Conservation (phyloP, 1,140 invertebrate genomes). For the Calliphora vicina region DNA sequence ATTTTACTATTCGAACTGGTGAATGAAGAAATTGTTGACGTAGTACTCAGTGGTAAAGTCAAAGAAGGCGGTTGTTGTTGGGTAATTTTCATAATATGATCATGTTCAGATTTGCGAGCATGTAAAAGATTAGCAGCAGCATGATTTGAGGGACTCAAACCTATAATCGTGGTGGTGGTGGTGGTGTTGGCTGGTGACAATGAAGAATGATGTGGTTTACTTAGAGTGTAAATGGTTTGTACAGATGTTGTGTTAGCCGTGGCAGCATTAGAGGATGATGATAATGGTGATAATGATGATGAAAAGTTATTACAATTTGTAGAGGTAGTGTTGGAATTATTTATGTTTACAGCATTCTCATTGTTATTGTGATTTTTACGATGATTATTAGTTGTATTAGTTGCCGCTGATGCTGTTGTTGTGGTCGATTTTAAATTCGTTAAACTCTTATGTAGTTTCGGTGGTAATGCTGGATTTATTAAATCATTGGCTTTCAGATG, state of each 20-base stretch:
- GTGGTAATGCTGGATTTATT: constrained; percentile 61
- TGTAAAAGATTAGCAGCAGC: not conserved
- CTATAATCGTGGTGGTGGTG: constrained; percentile 8
- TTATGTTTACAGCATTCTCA: constrained; percentile 14
- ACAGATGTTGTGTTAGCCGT: constrained; percentile 45
- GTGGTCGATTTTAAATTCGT: constrained; percentile 59
- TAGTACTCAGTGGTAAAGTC: constrained; percentile 51
- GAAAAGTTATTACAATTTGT: not conserved
- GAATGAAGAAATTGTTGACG: constrained; percentile 30
- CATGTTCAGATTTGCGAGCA: not conserved
- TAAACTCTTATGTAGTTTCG: constrained; percentile 62
- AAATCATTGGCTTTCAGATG: constrained; percentile 45
- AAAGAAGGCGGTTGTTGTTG: constrained; percentile 44
- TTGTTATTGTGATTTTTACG: constrained; percentile 21
- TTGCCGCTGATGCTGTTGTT: constrained; percentile 30
- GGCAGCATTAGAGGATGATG: constrained; percentile 14
- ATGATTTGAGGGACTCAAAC: constrained; percentile 28
- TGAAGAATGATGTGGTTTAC: constrained; percentile 42
- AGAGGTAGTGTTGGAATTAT: constrained; percentile 42
- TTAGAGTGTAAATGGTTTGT: constrained; percentile 56
- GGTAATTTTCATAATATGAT: constrained; percentile 39
- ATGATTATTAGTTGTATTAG: not conserved
- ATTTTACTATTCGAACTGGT: constrained; percentile 45
- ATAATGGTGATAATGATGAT: too few species aligned
- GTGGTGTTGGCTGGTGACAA: not conserved